A percentile compares a stretch with the other conserved stretches of the same genome.
phyloP scores from a whole-genome alignment of 2,888 invertebrate species.

The Hipparchia sbordonii region DNA sequence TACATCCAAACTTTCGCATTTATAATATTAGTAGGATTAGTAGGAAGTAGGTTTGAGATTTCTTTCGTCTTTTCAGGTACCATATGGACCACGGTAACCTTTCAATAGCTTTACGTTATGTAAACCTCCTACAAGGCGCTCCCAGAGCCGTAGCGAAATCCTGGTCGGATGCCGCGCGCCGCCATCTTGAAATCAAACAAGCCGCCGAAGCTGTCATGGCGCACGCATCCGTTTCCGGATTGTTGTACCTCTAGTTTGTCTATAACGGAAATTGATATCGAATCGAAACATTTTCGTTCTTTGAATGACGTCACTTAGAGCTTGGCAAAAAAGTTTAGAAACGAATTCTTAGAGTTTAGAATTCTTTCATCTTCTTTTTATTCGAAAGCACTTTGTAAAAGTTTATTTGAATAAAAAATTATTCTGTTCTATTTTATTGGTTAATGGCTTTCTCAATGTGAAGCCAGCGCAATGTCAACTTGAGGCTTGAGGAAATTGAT shows the following conservation, averaged over 20 bases:
- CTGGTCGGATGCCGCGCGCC: slow-evolving; percentile 93
- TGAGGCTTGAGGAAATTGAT: too few relatives aligned
- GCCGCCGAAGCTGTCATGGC: slow-evolving; percentile 95
- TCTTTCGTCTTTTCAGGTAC: slow-evolving; percentile 82
- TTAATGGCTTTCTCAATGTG: too few relatives aligned
- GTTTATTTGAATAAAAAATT: too few relatives aligned
- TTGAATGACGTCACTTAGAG: not conserved
- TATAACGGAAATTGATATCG: not conserved
- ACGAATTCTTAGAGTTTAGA: too few relatives aligned
- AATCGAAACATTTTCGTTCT: not conserved
- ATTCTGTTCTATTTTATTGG: too few relatives aligned
- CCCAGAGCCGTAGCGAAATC: slow-evolving; percentile 91
- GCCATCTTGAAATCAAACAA: slow-evolving; percentile 94
- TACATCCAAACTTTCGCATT: too few relatives aligned
- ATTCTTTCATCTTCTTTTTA: too few relatives aligned
- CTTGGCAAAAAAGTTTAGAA: too few relatives aligned
- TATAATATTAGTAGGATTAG: too few relatives aligned
- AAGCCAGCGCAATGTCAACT: too few relatives aligned
- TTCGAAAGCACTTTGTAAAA: too few relatives aligned
- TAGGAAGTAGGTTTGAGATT: not conserved
- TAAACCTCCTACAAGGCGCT: slow-evolving; percentile 95
- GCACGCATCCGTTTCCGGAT: slow-evolving; percentile 92
- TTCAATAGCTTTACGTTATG: slow-evolving; percentile 92
- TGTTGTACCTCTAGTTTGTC: slow-evolving; percentile 64
- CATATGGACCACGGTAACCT: slow-evolving; percentile 95